Conservation (phyloP, 2,113 vertebrate species). For the Indicator indicator region DNA sequence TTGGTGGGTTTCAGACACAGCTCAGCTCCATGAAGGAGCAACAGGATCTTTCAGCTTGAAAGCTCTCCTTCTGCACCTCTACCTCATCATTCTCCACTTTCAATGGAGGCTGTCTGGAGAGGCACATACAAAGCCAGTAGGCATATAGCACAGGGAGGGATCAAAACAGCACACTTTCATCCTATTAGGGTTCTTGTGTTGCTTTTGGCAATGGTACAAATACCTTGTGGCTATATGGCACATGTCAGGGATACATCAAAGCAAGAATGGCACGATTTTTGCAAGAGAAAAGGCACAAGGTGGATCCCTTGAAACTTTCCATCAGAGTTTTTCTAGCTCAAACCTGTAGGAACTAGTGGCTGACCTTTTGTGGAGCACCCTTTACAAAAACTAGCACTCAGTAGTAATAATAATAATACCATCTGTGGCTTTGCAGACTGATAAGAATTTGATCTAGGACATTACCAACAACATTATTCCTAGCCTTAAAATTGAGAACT, state of each 20-base stretch:
- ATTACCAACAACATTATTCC: neutral
- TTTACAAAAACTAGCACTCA: neutral
- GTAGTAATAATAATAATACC: neutral
- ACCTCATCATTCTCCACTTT: neutral
- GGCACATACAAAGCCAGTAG: neutral
- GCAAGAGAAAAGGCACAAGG: neutral
- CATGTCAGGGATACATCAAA: neutral
- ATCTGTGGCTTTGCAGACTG: neutral
- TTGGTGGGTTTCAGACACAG: neutral
- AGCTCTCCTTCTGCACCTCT: neutral
- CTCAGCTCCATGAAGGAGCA: rapidly evolving
- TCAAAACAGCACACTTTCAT: neutral
- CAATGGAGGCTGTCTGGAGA: neutral
- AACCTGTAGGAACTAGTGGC: neutral
- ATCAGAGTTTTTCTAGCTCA: neutral
- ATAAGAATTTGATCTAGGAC: neutral
- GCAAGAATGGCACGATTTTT: neutral
- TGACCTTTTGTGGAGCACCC: neutral
- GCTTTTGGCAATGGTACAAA: neutral
- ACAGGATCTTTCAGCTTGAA: neutral
- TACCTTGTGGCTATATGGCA: rapidly evolving
- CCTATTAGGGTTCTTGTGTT: neutral
- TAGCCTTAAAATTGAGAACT: neutral
- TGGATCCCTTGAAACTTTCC: neutral
- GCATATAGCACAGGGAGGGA: neutral